A percentile compares a stretch with the other conserved stretches of the same genome.
These are phyloP conservation scores for Copidosoma aretas DNA, from an alignment of 2,888 invertebrate species.

Conservation along the genomic window DNA sequence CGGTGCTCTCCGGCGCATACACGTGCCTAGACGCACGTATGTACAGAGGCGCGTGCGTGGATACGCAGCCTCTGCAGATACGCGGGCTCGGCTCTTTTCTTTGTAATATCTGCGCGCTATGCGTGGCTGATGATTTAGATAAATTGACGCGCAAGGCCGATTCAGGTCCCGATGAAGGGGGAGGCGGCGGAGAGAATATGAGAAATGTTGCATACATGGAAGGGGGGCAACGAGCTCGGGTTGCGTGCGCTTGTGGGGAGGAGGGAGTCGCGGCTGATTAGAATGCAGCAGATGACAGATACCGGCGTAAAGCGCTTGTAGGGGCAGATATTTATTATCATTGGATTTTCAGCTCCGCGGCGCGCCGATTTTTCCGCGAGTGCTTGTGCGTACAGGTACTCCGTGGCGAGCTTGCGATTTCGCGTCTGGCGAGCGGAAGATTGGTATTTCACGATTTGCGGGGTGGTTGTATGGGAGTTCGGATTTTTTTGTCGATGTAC, in stretches of 20 bases:
- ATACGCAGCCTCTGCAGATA: no score
- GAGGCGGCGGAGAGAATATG: conserved; percentile 18
- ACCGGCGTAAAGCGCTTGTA: conserved; percentile 24
- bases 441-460: no score
- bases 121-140: conserved; percentile 50
- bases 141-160: conserved; percentile 46
- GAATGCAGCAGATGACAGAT: conserved; percentile 35
- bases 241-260: conserved; percentile 19
- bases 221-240: neutral
- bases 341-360: conserved; percentile 24
- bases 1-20: no score
- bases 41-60: no score
- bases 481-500: no score
- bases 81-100: neutral
- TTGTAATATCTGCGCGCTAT: neutral
- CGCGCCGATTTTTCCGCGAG: no score
- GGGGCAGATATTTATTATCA: conserved; percentile 31
- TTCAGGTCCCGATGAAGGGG: neutral
- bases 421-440: no score
- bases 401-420: no score
- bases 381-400: no score
- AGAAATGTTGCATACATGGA: conserved; percentile 18
- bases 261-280: conserved; percentile 18
- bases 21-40: no score
- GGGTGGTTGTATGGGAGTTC: no score